Conservation (phyloP, 1,140 invertebrate species). For the Drosophila repletoides region DNA sequence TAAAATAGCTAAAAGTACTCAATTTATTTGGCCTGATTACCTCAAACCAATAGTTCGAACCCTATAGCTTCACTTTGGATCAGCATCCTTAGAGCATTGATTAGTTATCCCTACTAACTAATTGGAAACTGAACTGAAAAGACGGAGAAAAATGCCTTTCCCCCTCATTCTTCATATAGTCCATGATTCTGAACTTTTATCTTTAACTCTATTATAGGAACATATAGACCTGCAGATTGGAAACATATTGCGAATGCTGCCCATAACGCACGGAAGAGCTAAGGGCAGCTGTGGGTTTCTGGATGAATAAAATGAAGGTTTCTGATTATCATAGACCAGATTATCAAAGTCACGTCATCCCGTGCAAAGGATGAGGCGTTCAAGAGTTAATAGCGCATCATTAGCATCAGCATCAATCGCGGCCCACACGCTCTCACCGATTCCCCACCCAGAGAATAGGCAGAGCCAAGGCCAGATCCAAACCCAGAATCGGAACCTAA, state of each 20-base stretch:
- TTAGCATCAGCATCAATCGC: conserved; percentile 56
- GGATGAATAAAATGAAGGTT: conserved; percentile 61
- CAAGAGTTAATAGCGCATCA: conserved; percentile 45
- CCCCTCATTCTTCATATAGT: too few relatives aligned
- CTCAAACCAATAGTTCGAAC: too few relatives aligned
- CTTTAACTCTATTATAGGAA: too few relatives aligned
- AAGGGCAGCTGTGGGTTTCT: conserved; percentile 10
- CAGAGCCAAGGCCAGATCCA: background rate
- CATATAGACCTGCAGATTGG: background rate
- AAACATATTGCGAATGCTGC: background rate
- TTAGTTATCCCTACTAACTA: too few relatives aligned
- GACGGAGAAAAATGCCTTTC: too few relatives aligned
- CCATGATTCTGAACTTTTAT: too few relatives aligned
- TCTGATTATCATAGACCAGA: conserved; percentile 48
- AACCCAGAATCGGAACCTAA: background rate
- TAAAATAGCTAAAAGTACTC: too few relatives aligned
- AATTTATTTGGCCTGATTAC: too few relatives aligned
- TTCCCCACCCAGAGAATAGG: background rate
- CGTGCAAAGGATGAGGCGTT: conserved; percentile 76
- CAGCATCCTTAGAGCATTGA: too few relatives aligned
- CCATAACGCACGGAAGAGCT: background rate
- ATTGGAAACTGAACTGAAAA: too few relatives aligned
- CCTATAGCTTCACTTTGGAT: too few relatives aligned
- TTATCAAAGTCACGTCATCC: conserved; percentile 60
- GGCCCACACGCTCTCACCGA: conserved; percentile 27